Base-by-base conservation (phyloP, 2,888 invertebrate genomes). In the Ypsolopha scabrella region DNA sequence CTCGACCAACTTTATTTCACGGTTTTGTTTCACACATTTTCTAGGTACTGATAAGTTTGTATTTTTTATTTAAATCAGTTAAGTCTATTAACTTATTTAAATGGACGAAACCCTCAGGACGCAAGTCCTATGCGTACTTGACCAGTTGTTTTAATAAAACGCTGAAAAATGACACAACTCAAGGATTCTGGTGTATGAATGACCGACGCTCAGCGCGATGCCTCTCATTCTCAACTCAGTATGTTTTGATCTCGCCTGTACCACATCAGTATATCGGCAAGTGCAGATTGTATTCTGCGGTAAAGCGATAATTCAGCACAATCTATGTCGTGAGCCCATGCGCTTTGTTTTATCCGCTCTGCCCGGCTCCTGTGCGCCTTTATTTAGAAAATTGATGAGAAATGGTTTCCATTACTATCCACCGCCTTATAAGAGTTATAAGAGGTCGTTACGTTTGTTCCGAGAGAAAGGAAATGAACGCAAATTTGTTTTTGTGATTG, bases 311-410 rank as follows among this genome's bases (percentile, higher is more conserved):
- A 86, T 85, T 82, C 79, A 80, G 78, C 75, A 75, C 86, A 85
- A 85, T 86, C 86, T 85, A 85, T 80, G 85, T 86, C 86, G 86
- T 86, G 86, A 80, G 82, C 77, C 71, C 75, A 61, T 64, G 72
- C 75, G 86, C 86, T 86, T 85, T 85, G 85, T 85, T 80, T 79
- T 77, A 80, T 78, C 75, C 80, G 79, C 76, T 35, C 47, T 77
- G 75, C 85, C 78, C 86, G 82, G 86, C 83, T 80, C 49, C n/a
- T 11, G 13, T 36, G 13, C 75, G 75, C 85, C 85, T 85, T 85
- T 85, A 86, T 85, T 86, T 81, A 85, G 85, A 86, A 85, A 86
- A 86, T 85, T 86, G 86, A 86, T 85, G 85, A 83, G 86, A 86
- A 85, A 85, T 82, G 83, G 80, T 82, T 76, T 80, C 86, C 85